Evolutionary conservation across 2,797 vertebrate genomes (phyloP).

Genomic region (Myoxocephalus aenaeus): DNA sequence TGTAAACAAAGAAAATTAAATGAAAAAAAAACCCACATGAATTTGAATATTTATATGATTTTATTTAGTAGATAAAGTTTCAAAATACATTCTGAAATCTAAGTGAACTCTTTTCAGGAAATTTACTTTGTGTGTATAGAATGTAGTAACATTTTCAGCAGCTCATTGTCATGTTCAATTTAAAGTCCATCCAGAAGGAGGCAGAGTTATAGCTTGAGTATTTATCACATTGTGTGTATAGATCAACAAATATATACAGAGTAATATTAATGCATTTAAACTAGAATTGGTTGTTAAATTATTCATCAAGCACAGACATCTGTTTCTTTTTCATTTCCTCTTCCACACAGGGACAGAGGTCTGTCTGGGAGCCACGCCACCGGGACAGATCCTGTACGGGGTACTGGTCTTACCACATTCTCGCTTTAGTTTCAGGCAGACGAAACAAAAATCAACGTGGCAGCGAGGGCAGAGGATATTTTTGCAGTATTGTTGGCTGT

Average conservation of each 20-base stretch:
- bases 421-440: constrained; percentile 58
- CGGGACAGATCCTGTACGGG: neutral
- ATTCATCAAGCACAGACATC: neutral
- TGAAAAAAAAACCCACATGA: too few species aligned
- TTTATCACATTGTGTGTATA: neutral
- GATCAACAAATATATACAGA: too few species aligned
- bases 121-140: too few species aligned
- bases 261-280: too few species aligned
- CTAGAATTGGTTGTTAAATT: neutral
- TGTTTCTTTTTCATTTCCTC: constrained; percentile 4
- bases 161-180: too few species aligned
- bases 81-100: too few species aligned
- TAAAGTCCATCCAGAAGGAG: neutral
- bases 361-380: constrained; percentile 50
- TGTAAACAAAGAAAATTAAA: too few species aligned
- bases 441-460: constrained; percentile 61
- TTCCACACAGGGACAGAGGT: constrained; percentile 46
- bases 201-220: neutral
- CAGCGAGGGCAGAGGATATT: constrained; percentile 60
- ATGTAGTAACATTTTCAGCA: too few species aligned
- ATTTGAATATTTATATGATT: neutral
- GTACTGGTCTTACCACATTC: constrained; percentile 39
- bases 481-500: constrained; percentile 53
- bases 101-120: too few species aligned
- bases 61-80: neutral